Conservation (phyloP, 1,140 invertebrate genomes). For the Drosophila bocki region DNA sequence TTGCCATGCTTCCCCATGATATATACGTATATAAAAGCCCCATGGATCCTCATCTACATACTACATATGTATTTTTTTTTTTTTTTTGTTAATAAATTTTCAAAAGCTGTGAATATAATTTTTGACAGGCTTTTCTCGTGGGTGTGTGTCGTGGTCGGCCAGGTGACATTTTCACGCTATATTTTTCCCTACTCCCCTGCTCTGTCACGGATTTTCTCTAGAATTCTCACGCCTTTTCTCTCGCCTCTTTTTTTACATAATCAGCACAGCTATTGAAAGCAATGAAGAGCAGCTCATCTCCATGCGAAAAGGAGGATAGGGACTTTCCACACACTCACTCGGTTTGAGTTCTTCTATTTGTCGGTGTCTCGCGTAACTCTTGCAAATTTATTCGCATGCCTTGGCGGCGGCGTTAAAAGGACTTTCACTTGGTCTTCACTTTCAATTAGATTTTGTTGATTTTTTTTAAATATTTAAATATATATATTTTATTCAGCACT, state of each 20-base stretch:
- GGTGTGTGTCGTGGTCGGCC: slow-evolving; percentile 32
- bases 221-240: slow-evolving; percentile 28
- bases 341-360: slow-evolving; percentile 50
- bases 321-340: slow-evolving; percentile 62
- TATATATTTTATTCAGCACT: slow-evolving; percentile 17
- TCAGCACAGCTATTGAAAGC: slow-evolving; percentile 52
- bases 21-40: slow-evolving; percentile 27
- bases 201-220: slow-evolving; percentile 6
- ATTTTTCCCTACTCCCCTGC: neutral
- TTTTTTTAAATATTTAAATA: neutral
- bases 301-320: slow-evolving; percentile 35
- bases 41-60: slow-evolving; percentile 48
- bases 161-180: slow-evolving; percentile 70
- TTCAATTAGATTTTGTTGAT: slow-evolving; percentile 3
- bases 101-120: slow-evolving; percentile 64
- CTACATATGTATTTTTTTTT: slow-evolving; percentile 41
- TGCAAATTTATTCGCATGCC: slow-evolving; percentile 76
- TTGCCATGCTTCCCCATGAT: slow-evolving; percentile 42
- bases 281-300: slow-evolving; percentile 43
- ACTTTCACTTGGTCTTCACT: slow-evolving; percentile 47
- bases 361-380: slow-evolving; percentile 54
- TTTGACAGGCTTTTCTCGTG: slow-evolving; percentile 62
- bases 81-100: slow-evolving; percentile 58
- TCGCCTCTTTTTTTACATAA: slow-evolving; percentile 68
- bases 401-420: slow-evolving; percentile 43